phyloP scores from a whole-genome alignment of 2,113 vertebrate genomes.

The Dipodomys spectabilis region DNA sequence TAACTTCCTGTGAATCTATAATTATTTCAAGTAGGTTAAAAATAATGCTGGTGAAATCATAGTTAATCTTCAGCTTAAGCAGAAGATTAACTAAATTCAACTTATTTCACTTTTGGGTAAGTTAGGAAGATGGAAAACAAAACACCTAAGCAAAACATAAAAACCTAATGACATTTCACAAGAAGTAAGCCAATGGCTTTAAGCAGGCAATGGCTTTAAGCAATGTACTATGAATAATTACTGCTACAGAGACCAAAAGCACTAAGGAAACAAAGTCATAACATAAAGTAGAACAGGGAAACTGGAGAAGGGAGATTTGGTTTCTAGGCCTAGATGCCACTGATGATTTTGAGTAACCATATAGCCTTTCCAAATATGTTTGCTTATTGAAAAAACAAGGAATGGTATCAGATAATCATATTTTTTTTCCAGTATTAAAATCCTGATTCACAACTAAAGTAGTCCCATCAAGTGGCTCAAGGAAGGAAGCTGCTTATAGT shows the following conservation, averaged over 20 bases:
- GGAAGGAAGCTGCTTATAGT: conserved; percentile 4
- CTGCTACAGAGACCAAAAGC: background rate
- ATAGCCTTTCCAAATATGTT: background rate
- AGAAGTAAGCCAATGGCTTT: background rate
- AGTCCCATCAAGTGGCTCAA: background rate
- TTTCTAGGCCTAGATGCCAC: background rate
- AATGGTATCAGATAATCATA: background rate
- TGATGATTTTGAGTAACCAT: background rate
- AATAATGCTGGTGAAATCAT: conserved; percentile 36
- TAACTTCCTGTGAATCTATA: background rate
- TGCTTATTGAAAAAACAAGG: conserved; percentile 26
- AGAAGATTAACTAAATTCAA: conserved; percentile 16
- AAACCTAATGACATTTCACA: conserved; percentile 27
- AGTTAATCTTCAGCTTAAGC: background rate
- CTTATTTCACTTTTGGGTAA: conserved; percentile 40
- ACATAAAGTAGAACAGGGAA: background rate
- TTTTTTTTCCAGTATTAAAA: conserved; percentile 31
- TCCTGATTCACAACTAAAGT: conserved; percentile 39
- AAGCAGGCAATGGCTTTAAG: conserved; percentile 27
- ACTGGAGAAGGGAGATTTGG: background rate
- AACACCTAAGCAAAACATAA: conserved; percentile 2
- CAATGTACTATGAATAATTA: conserved; percentile 9
- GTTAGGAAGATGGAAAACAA: conserved; percentile 40
- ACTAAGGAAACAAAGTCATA: conserved; percentile 1
- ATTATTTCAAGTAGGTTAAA: conserved; percentile 55